Base-by-base conservation (phyloP, 1,140 invertebrate genomes). In the Glomeris maerens region DNA sequence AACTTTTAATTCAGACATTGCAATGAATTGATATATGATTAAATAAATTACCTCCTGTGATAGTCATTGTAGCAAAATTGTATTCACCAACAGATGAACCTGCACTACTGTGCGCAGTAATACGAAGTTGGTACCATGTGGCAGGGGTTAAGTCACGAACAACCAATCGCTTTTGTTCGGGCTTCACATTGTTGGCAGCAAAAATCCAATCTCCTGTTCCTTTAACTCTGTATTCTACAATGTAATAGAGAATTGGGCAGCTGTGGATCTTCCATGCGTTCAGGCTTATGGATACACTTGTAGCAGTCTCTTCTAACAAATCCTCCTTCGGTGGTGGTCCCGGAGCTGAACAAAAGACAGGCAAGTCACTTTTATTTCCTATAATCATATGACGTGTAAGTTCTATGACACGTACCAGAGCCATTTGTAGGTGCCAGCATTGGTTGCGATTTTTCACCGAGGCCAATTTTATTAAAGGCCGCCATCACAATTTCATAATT, bases 81-180 rank as follows among this genome's bases (percentile, higher is more conserved):
- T 93, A 91, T 17, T 85, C 71, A 0, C 82, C 83, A 36, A 82
- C 78, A 1, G 84, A 86, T 40, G 82, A 83, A 0, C 92, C 92
- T 0, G 90, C 90, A 64, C 91, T 88, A 65, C 93, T 95, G 66
- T 87, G 80, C 0, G 90, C 90, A 0, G 83, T 85, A 45, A 94
- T 81, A 53, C 79, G 77, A 27, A 90, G 73, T 26, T 84, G 79
- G 65, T 95, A 94, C 60, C 81, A 81, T 0, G 84, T 86, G n/a
- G 79, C 83, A 0, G 89, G 80, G 28, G 78, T 75, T 13, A 96
- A 69, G 51, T 89, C 85, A 2, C 25, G 49, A 23, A 50, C 45
- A 27, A 50, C 29, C 5, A 50, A 45, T 10, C 53, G 50, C n/a
- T 53, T 45, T 28, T 50, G 49, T 22, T 50, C 41, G 1, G 55